A percentile compares a stretch with the other conserved stretches of the same genome.
Conservation (phyloP, 2,113 vertebrate genomes). For the Rhinopomastus cyanomelas region DNA sequence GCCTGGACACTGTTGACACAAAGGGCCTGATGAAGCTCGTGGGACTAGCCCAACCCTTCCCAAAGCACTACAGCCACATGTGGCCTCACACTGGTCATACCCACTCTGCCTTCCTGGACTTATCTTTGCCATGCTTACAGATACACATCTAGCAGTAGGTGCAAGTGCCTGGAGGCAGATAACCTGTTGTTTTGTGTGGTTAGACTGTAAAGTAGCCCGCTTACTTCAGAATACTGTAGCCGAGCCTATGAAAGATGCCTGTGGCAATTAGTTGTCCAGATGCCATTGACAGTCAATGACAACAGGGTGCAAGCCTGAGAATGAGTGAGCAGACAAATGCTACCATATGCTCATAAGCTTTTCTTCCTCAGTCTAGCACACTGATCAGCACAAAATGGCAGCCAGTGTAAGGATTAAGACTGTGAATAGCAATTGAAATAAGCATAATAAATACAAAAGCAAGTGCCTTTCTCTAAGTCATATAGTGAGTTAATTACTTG, state of each 20-base stretch:
- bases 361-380: background rate
- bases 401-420: background rate
- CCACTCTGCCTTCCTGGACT: background rate
- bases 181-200: background rate
- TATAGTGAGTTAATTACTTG: background rate
- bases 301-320: constrained; percentile 31
- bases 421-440: constrained; percentile 2
- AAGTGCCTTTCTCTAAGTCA: background rate
- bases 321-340: constrained; percentile 34
- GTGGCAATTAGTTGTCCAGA: constrained; percentile 24
- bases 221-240: background rate
- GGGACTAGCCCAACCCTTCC: background rate
- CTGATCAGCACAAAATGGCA: constrained; percentile 22
- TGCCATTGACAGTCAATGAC: constrained; percentile 39
- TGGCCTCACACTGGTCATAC: background rate
- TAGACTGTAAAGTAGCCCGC: background rate
- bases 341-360: constrained; percentile 33
- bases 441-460: constrained; percentile 1
- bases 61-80: background rate
- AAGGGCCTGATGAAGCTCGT: background rate
- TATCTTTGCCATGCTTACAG: background rate
- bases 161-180: background rate
- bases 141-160: background rate
- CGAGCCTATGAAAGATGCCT: background rate
- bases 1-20: background rate